Evolutionary conservation across 92 coral and sea anemone species (phyloP).

Genomic region (Umimayanthus kanabou): DNA sequence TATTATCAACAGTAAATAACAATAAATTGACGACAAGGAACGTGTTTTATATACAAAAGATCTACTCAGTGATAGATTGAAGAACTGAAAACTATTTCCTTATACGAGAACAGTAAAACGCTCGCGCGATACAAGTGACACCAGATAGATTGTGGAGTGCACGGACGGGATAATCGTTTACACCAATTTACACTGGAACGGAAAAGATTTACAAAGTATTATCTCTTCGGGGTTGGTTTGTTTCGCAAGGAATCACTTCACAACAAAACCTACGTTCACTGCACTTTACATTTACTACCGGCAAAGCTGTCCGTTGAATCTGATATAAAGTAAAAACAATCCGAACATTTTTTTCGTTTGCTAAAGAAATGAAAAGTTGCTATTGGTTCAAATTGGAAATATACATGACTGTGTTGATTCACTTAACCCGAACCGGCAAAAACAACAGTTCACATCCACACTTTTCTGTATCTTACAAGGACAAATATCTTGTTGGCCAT

Average conservation of each 20-base stretch:
- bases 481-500: conserved; percentile 21
- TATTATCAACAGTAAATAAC: conserved; percentile 3
- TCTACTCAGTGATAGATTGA: background rate
- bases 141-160: background rate
- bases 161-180: background rate
- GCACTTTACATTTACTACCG: background rate
- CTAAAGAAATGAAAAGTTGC: background rate
- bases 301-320: background rate
- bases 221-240: background rate
- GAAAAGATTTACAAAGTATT: conserved; percentile 2
- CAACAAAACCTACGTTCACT: background rate
- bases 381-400: background rate
- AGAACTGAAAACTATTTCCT: background rate
- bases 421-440: background rate
- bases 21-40: background rate
- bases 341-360: background rate
- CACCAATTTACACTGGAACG: background rate
- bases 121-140: background rate
- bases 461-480: background rate
- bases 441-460: background rate
- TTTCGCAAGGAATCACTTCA: background rate
- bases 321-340: background rate
- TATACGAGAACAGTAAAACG: background rate
- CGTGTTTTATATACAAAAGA: background rate
- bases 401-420: background rate